A percentile compares a stretch with the other conserved stretches of the same genome.
Conservation (phyloP, 2,888 invertebrate species). For the Melanostoma mellinum region DNA sequence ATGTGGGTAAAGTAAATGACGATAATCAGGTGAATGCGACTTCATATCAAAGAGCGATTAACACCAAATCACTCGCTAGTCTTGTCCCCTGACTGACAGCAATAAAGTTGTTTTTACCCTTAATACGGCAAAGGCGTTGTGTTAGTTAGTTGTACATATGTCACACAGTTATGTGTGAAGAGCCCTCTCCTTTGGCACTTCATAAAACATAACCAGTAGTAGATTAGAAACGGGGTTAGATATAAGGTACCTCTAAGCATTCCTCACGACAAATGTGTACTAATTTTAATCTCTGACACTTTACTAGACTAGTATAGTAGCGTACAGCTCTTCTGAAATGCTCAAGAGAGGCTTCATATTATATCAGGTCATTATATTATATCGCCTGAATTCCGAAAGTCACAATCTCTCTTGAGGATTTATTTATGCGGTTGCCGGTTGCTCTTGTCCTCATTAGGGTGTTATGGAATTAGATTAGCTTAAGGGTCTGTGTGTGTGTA, state of each 20-base stretch:
- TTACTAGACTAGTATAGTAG: neutral
- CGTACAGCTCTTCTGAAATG: neutral
- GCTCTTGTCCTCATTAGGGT: constrained; percentile 34
- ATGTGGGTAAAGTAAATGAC: too few species aligned
- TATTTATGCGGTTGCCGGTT: constrained; percentile 2
- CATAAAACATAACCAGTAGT: too few species aligned
- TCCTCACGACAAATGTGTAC: neutral
- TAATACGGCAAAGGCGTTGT: too few species aligned
- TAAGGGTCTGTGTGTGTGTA: constrained; percentile 15
- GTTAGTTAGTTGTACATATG: too few species aligned
- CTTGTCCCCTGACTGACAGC: too few species aligned
- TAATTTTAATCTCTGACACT: constrained; percentile 37
- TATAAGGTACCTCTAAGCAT: neutral
- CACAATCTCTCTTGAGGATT: neutral
- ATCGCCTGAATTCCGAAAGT: constrained; percentile 23
- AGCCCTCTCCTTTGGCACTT: too few species aligned
- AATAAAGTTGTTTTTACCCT: too few species aligned
- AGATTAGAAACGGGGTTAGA: too few species aligned
- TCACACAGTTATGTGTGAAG: too few species aligned
- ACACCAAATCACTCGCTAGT: too few species aligned
- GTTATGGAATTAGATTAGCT: constrained; percentile 52
- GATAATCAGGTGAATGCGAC: too few species aligned
- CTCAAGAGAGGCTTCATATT: constrained; percentile 20
- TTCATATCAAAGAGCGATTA: too few species aligned
- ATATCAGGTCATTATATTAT: constrained; percentile 26